Evolutionary conservation across 2,113 vertebrate species (phyloP).

Genomic region (Scatophagus argus): DNA sequence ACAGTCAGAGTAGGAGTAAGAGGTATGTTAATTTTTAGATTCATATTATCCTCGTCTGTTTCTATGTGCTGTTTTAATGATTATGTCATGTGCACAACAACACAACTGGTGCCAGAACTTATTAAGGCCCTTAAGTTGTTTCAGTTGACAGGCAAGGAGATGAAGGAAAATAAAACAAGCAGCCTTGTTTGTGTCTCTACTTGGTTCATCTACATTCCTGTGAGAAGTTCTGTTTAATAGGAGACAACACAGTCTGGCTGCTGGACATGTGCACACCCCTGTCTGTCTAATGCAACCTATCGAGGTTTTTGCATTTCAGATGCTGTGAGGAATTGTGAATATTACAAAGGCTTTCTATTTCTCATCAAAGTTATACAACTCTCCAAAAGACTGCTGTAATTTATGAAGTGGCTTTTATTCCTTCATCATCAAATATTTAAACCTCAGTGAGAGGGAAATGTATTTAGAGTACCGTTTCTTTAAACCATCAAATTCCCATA

Average conservation of each 20-base stretch:
- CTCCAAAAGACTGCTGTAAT: neutral
- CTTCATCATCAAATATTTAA: slow-evolving; percentile 11
- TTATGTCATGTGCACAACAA: neutral
- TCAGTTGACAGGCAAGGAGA: neutral
- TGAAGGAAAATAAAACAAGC: neutral
- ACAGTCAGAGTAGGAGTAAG: neutral
- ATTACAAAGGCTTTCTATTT: neutral
- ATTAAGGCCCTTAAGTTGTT: neutral
- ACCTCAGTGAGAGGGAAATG: neutral
- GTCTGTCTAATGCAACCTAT: slow-evolving; percentile 27
- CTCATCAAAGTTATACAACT: neutral
- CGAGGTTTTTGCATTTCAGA: slow-evolving; percentile 1
- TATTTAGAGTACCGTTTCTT: neutral
- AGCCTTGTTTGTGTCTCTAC: neutral
- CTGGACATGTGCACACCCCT: neutral
- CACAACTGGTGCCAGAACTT: slow-evolving; percentile 3
- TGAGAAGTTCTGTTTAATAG: slow-evolving; percentile 34
- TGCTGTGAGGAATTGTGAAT: neutral
- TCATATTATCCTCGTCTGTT: neutral
- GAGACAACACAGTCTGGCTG: neutral
- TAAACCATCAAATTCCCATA: neutral
- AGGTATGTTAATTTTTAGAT: no score
- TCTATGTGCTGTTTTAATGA: neutral
- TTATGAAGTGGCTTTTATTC: neutral
- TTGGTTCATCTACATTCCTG: slow-evolving; percentile 18